Conservation (phyloP, 2,113 vertebrate genomes). For the Ophiodon elongatus region DNA sequence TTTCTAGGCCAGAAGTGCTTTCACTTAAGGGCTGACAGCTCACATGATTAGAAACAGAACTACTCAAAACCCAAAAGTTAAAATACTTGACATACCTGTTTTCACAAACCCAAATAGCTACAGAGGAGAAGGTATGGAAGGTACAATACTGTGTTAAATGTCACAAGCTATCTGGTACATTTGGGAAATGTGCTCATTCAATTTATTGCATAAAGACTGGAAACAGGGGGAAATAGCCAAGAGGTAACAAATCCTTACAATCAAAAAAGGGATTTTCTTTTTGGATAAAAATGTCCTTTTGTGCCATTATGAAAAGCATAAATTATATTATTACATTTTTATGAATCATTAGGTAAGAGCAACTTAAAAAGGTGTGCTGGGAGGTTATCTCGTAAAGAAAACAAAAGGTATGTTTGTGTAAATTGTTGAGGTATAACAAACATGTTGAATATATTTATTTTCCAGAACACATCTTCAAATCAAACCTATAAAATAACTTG, state of each 20-base stretch:
- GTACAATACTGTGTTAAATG: background rate
- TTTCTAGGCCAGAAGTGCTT: conserved; percentile 22
- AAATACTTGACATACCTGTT: background rate
- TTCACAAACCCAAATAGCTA: background rate
- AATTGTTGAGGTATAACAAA: background rate
- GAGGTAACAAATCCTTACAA: background rate
- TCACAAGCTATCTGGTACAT: background rate
- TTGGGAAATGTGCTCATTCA: background rate
- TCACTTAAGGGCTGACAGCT: conserved; percentile 12
- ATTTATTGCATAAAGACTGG: background rate
- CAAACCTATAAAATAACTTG: too few relatives aligned
- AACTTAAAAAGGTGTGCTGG: background rate
- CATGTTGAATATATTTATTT: background rate
- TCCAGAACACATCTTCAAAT: background rate
- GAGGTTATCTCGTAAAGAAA: background rate
- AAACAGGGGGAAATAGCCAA: background rate
- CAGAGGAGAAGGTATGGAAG: background rate
- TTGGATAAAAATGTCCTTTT: background rate
- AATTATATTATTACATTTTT: background rate
- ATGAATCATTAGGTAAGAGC: background rate
- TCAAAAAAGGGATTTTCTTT: background rate
- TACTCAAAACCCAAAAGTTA: conserved; percentile 24
- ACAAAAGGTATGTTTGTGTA: background rate
- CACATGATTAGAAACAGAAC: background rate
- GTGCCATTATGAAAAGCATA: background rate